phyloP scores from a whole-genome alignment of 2,113 vertebrate genomes.

The Emydura subglobosa region DNA sequence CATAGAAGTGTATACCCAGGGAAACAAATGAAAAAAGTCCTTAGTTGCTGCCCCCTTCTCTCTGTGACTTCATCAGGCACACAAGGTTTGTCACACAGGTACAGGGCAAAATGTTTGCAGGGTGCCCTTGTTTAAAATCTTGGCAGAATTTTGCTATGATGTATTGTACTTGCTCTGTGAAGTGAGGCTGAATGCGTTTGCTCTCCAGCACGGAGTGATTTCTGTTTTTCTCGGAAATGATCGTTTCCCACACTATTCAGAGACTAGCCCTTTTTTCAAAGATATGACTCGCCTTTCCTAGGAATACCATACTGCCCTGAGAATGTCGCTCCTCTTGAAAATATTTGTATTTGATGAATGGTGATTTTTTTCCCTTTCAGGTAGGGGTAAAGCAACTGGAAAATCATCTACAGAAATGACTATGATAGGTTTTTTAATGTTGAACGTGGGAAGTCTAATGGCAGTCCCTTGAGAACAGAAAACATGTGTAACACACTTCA shows the following conservation, averaged over 20 bases:
- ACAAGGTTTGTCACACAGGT: neutral
- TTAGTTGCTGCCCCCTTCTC: neutral
- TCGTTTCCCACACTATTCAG: neutral
- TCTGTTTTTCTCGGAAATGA: neutral
- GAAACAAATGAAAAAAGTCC: neutral
- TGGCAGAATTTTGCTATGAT: neutral
- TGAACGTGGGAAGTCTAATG: neutral
- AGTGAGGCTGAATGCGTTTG: neutral
- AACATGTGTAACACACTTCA: neutral
- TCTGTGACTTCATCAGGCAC: accelerated
- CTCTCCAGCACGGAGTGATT: neutral
- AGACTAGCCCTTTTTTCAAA: neutral
- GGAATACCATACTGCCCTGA: neutral
- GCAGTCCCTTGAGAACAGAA: neutral
- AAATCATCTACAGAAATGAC: conserved; percentile 5
- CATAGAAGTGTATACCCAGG: neutral
- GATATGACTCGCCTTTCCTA: neutral
- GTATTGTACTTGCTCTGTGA: neutral
- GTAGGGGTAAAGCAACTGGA: neutral
- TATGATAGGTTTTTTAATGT: neutral
- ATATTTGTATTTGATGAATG: conserved; percentile 13
- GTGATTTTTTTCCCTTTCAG: neutral
- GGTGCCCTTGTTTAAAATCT: neutral
- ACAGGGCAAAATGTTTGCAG: neutral
- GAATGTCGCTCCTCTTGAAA: neutral